Evolutionary conservation across 2,888 invertebrate genomes (phyloP).

Genomic region (Heliothis peltigera): DNA sequence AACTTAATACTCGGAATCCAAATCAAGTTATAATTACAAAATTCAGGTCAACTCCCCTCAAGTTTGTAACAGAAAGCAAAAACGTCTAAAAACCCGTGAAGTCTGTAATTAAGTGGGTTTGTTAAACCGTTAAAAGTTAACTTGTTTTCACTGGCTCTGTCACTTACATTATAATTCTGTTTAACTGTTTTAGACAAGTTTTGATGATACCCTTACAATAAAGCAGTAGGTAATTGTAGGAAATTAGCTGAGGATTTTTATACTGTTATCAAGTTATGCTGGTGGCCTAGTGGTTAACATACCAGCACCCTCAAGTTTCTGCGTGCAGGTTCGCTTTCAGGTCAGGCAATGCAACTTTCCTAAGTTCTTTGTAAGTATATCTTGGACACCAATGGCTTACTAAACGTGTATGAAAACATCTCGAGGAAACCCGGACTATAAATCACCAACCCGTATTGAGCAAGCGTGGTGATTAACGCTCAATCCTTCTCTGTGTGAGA

Average conservation of each 20-base stretch:
- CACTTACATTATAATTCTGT: constrained; percentile 36
- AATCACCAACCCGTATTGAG: too few relatives aligned
- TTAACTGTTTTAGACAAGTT: constrained; percentile 46
- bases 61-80: constrained; percentile 49
- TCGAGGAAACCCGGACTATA: too few relatives aligned
- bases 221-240: constrained; percentile 22
- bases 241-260: constrained; percentile 26
- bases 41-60: constrained; percentile 31
- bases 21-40: constrained; percentile 55
- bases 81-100: constrained; percentile 55
- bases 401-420: too few relatives aligned
- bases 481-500: too few relatives aligned
- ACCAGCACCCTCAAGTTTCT: too few relatives aligned
- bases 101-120: constrained; percentile 52
- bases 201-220: constrained; percentile 30
- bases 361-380: too few relatives aligned
- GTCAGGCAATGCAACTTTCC: too few relatives aligned
- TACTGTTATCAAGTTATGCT: constrained; percentile 4
- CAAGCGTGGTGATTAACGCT: too few relatives aligned
- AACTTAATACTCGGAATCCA: constrained; percentile 27
- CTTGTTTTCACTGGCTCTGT: constrained; percentile 37
- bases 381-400: too few relatives aligned
- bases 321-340: too few relatives aligned
- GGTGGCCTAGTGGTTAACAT: too few relatives aligned
- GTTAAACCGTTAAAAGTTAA: constrained; percentile 43